phyloP scores from a whole-genome alignment of 2,888 invertebrate genomes.

The Andrena chrysosceles region DNA sequence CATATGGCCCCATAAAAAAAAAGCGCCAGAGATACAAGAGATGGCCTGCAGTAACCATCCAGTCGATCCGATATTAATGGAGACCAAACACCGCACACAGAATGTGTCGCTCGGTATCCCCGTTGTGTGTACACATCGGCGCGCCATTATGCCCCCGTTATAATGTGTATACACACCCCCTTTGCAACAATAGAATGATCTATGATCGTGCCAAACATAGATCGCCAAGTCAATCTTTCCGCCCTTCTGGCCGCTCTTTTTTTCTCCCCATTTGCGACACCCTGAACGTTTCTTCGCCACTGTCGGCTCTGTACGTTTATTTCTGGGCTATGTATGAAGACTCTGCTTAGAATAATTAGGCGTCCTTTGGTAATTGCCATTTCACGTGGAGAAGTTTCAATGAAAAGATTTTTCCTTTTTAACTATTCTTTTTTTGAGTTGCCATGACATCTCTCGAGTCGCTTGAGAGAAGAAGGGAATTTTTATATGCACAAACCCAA shows the following conservation, averaged over 20 bases:
- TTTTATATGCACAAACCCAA: too few species aligned
- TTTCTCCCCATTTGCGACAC: conserved; percentile 13
- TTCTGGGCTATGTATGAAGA: background rate
- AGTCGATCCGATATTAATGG: conserved; percentile 84
- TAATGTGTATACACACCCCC: conserved; percentile 81
- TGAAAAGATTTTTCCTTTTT: too few species aligned
- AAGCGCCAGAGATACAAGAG: conserved; percentile 73
- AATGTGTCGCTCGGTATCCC: conserved; percentile 74
- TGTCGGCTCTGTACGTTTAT: background rate
- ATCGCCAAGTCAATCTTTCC: conserved; percentile 66
- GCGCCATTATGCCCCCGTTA: conserved; percentile 73
- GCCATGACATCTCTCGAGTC: too few species aligned
- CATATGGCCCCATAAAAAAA: conserved; percentile 83
- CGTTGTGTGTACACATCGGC: conserved; percentile 78
- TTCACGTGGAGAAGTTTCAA: too few species aligned
- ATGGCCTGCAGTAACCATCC: conserved; percentile 75
- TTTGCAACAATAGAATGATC: conserved; percentile 80
- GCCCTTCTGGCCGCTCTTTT: conserved; percentile 45
- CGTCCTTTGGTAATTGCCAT: too few species aligned
- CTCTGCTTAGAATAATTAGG: too few species aligned
- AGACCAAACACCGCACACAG: conserved; percentile 84
- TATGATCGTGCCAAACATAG: conserved; percentile 69
- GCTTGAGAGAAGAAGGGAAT: too few species aligned
- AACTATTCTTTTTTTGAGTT: too few species aligned
- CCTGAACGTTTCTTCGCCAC: background rate